phyloP scores from a whole-genome alignment of 2,888 invertebrate species.

The Clivina fossor region DNA sequence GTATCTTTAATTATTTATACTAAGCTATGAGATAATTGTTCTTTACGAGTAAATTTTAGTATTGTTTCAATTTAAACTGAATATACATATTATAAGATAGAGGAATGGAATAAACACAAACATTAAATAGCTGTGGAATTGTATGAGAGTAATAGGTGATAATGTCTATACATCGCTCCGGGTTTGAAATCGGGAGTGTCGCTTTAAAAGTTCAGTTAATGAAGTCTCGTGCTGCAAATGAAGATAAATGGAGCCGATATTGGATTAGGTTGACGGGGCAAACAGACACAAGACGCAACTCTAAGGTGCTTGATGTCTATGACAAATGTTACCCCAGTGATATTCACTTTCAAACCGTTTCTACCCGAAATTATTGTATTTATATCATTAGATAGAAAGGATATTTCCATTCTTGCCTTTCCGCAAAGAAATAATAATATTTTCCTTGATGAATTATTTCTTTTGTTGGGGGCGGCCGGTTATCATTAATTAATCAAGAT shows the following conservation, averaged over 20 bases:
- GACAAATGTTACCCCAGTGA: slow-evolving; percentile 23
- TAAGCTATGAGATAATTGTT: too few species aligned
- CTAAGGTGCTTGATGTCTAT: slow-evolving; percentile 28
- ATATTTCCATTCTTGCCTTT: not conserved
- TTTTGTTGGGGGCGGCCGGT: slow-evolving; percentile 30
- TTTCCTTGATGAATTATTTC: slow-evolving; percentile 37
- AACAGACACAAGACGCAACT: slow-evolving; percentile 29
- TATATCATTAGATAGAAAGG: slow-evolving; percentile 27
- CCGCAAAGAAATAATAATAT: slow-evolving; percentile 29
- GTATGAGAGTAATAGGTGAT: slow-evolving; percentile 19
- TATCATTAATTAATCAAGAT: slow-evolving; percentile 37
- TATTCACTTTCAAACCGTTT: slow-evolving; percentile 13
- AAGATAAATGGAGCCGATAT: slow-evolving; percentile 56
- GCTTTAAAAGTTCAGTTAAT: slow-evolving; percentile 54
- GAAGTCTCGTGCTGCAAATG: slow-evolving; percentile 55
- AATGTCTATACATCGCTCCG: slow-evolving; percentile 1
- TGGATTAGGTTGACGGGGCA: slow-evolving; percentile 54
- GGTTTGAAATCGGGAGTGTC: slow-evolving; percentile 44
- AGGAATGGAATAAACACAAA: too few species aligned
- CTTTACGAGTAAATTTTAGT: too few species aligned
- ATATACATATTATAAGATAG: too few species aligned
- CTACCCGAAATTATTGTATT: slow-evolving; percentile 30
- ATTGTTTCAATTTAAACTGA: too few species aligned
- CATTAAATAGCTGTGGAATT: too few species aligned
- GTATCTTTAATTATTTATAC: too few species aligned